A percentile compares a stretch with the other conserved stretches of the same genome.
phyloP scores from a whole-genome alignment of 2,888 invertebrate species.

The Dorcus parallelipipedus region DNA sequence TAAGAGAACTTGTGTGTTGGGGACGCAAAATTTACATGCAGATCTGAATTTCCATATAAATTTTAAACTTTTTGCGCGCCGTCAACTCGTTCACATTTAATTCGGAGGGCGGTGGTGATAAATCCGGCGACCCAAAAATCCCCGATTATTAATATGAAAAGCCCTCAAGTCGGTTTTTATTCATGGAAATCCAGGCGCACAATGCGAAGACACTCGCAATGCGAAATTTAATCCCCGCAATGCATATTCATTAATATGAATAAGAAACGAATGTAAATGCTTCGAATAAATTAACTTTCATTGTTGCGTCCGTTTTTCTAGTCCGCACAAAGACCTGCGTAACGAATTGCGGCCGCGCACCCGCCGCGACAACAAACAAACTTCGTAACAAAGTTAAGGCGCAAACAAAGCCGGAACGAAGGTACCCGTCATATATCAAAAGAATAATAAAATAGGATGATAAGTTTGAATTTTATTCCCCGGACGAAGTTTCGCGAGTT shows the following conservation, averaged over 20 bases:
- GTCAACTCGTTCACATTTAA: neutral
- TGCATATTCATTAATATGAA: conserved; percentile 25
- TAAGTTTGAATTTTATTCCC: too few relatives aligned
- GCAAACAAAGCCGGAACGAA: too few relatives aligned
- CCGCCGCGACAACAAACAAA: too few relatives aligned
- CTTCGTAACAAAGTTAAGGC: too few relatives aligned
- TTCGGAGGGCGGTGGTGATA: too few relatives aligned
- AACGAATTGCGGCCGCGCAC: neutral
- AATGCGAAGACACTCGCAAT: neutral
- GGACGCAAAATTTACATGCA: too few relatives aligned
- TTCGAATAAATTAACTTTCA: conserved; percentile 26
- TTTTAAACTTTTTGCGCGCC: neutral
- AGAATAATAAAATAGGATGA: too few relatives aligned
- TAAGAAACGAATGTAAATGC: conserved; percentile 23
- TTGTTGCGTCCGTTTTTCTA: conserved; percentile 1
- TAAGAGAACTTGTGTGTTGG: too few relatives aligned
- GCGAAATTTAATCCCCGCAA: conserved; percentile 17
- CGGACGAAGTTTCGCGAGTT: too few relatives aligned
- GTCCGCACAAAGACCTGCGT: neutral
- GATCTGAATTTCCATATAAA: neutral
- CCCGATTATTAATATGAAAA: neutral
- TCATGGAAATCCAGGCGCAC: neutral
- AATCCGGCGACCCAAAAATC: neutral
- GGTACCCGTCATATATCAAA: too few relatives aligned
- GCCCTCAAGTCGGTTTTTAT: neutral